Base-by-base conservation (phyloP, 2,888 invertebrate genomes). In the Vannuccia rotundouncinata region DNA sequence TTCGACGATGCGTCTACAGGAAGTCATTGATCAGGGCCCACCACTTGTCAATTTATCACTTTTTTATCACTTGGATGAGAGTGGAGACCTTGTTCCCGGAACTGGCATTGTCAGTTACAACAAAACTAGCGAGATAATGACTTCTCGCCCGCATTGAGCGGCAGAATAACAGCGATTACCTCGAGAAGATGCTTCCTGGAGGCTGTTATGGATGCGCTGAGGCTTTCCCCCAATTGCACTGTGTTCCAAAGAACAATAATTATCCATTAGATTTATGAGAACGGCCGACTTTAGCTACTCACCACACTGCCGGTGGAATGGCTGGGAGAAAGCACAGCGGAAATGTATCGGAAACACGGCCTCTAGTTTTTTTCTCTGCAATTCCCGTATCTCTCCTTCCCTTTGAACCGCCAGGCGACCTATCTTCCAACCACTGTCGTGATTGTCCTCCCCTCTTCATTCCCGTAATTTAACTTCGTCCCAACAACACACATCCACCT, bases 1-100 rank as follows among this genome's bases (percentile, higher is more conserved):
- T n/a, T 66, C 66, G 2, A 27, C 66, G 66, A 66, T 66, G 66
- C 66, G 66, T 66, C 66, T 66, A 66, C 66, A 66, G 66, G 66
- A 66, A 66, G 66, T 66, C 66, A 66, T 66, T 66, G 22, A 66
- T 66, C 66, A 66, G 66, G 22, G 22, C 66, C 66, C 66, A 66
- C 66, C 66, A 66, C 66, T 66, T 66, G 66, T 66, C 66, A 66
- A 66, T 66, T 66, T 66, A 66, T 66, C 66, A 66, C 66, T 66
- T 66, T 66, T 66, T 66, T 66, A 66, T 66, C 66, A 66, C 66
- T 66, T 66, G 22, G 66, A 66, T 66, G 66, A 66, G 66, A 66
- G 66, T 66, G 66, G 66, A 66, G 66, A 22, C 66, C 66, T 5
- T 66, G 66, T 66, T 66, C 66, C 66, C 66, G 66, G 66, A 66